These are phyloP conservation scores for Petrolisthes cinctipes DNA, from an alignment of 2,888 invertebrate genomes.

Conservation along the genomic window DNA sequence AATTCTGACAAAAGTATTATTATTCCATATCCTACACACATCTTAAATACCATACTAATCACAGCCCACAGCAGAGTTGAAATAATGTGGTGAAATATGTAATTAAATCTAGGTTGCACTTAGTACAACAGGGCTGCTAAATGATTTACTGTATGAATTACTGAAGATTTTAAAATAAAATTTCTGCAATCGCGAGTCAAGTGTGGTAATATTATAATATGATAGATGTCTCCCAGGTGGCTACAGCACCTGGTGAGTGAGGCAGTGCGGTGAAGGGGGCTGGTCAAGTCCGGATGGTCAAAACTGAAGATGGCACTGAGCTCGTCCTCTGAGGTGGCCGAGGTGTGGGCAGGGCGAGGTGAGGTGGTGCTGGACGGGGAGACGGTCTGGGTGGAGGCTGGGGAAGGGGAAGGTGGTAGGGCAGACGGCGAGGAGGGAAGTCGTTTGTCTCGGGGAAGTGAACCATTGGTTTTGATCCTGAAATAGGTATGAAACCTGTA, in stretches of 20 bases:
- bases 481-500: conserved; percentile 61
- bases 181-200: too few species aligned
- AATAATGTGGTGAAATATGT: too few species aligned
- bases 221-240: too few species aligned
- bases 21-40: too few species aligned
- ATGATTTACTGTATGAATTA: too few species aligned
- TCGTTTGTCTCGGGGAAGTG: conserved; percentile 77
- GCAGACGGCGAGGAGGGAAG: conserved; percentile 45
- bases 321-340: conserved; percentile 69
- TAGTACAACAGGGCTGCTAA: too few species aligned
- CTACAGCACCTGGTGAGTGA: conserved; percentile 39
- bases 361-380: conserved; percentile 66
- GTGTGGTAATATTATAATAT: too few species aligned
- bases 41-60: too few species aligned
- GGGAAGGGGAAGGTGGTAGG: conserved; percentile 27
- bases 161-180: too few species aligned
- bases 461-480: conserved; percentile 91
- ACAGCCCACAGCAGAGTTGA: too few species aligned
- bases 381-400: conserved; percentile 51
- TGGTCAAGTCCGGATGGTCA: conserved; percentile 56
- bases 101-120: too few species aligned
- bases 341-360: conserved; percentile 54
- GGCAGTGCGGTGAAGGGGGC: conserved; percentile 31
- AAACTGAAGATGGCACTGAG: conserved; percentile 68
- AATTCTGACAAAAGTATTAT: too few species aligned